These are phyloP conservation scores for Anoplius nigerrimus DNA, from an alignment of 2,888 invertebrate species.

Conservation along the genomic window DNA sequence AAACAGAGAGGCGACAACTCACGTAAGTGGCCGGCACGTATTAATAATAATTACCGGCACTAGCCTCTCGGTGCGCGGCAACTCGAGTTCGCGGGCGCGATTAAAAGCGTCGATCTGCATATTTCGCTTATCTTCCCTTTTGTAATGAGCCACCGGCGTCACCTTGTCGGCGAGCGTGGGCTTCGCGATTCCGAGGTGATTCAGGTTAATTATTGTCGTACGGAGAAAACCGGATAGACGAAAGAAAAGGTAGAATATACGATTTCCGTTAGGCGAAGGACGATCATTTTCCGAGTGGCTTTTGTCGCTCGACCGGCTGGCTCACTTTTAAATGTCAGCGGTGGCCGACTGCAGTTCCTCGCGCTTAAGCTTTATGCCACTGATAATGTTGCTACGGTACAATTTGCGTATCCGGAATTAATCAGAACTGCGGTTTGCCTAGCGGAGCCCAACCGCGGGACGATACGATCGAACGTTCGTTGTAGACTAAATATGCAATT, in stretches of 20 bases:
- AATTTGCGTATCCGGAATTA: no score
- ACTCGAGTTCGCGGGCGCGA: background rate
- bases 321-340: background rate
- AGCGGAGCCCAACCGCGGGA: no score
- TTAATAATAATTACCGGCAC: slow-evolving; percentile 25
- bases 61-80: background rate
- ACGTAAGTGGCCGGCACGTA: background rate
- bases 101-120: slow-evolving; percentile 33
- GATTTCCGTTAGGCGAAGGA: slow-evolving; percentile 7
- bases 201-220: slow-evolving; percentile 43
- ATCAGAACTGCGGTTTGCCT: no score
- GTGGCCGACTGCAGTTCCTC: no score
- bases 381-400: no score
- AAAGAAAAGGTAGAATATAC: background rate
- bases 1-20: background rate
- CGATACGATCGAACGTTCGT: no score
- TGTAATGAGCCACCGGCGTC: slow-evolving; percentile 28
- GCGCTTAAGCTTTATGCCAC: no score
- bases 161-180: slow-evolving; percentile 45
- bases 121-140: slow-evolving; percentile 30
- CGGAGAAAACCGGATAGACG: slow-evolving; percentile 19
- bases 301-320: background rate
- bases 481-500: no score
- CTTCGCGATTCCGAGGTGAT: slow-evolving; percentile 32
- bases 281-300: background rate